Conservation (phyloP, 2,888 invertebrate species). For the Parascotia fuliginaria region DNA sequence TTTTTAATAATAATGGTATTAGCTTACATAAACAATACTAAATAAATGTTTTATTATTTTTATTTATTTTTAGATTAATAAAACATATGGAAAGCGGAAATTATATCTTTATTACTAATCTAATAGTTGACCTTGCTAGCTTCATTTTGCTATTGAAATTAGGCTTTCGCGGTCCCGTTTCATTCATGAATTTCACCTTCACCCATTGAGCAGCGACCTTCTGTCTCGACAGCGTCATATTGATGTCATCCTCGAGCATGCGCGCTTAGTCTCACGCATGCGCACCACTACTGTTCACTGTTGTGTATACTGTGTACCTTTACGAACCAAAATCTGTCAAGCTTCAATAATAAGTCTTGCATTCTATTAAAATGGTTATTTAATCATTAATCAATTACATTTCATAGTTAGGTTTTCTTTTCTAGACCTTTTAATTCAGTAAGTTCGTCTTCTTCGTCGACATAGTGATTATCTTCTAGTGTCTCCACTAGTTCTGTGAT, state of each 20-base stretch:
- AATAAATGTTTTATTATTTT: no score
- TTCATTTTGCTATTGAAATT: slow-evolving; percentile 25
- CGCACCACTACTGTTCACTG: slow-evolving; percentile 55
- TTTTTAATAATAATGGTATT: no score
- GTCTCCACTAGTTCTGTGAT: slow-evolving; percentile 23
- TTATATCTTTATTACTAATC: no score
- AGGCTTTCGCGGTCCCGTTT: slow-evolving; percentile 37
- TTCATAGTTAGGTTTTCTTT: slow-evolving; percentile 39
- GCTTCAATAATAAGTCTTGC: slow-evolving; percentile 64
- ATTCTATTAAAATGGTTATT: slow-evolving; percentile 53
- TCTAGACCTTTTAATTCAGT: slow-evolving; percentile 38
- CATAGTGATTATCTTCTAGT: slow-evolving; percentile 19
- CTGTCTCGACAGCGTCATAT: slow-evolving; percentile 67
- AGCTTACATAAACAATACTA: no score
- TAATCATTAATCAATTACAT: slow-evolving; percentile 34
- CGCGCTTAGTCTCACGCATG: slow-evolving; percentile 58
- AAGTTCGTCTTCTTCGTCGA: slow-evolving; percentile 21
- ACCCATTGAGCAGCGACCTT: slow-evolving; percentile 73
- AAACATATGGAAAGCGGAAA: no score
- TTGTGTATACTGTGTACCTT: slow-evolving; percentile 70
- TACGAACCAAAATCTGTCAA: slow-evolving; percentile 67
- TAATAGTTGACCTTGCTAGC: neutral
- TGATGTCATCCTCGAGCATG: slow-evolving; percentile 70
- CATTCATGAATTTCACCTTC: slow-evolving; percentile 75
- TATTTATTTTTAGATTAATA: no score